phyloP scores from a whole-genome alignment of 1,140 invertebrate species.

The Saccostrea glomerata region DNA sequence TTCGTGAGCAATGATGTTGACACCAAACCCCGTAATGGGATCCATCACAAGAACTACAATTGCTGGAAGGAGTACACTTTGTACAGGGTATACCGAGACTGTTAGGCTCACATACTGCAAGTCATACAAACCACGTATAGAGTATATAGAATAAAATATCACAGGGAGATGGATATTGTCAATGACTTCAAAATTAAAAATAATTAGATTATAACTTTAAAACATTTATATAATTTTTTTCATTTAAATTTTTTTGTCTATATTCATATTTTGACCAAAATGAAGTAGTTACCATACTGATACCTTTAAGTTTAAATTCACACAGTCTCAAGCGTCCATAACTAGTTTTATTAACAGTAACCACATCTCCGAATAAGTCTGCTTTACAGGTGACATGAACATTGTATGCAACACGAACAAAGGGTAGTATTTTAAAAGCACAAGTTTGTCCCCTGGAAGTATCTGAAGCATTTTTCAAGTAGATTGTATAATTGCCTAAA shows the following conservation, averaged over 20 bases:
- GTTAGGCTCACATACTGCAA: background rate
- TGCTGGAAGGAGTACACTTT: background rate
- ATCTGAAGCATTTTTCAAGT: background rate
- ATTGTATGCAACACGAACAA: background rate
- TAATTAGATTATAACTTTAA: too few species aligned
- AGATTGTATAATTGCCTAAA: background rate
- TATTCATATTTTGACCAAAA: background rate
- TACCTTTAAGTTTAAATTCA: constrained; percentile 6
- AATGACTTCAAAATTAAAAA: too few species aligned
- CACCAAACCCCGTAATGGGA: background rate
- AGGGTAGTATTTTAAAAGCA: background rate
- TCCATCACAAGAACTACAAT: background rate
- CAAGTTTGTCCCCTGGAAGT: background rate
- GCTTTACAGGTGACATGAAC: background rate
- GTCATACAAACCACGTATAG: too few species aligned
- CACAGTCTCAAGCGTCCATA: background rate
- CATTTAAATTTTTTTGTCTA: background rate
- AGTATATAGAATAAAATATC: background rate
- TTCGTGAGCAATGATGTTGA: background rate
- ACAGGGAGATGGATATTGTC: background rate
- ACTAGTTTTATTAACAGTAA: background rate
- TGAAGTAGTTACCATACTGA: background rate
- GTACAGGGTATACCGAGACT: background rate
- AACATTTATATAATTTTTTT: too few species aligned
- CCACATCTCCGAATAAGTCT: background rate